Evolutionary conservation across 2,888 invertebrate genomes (phyloP).

Genomic region (Bombylius major): DNA sequence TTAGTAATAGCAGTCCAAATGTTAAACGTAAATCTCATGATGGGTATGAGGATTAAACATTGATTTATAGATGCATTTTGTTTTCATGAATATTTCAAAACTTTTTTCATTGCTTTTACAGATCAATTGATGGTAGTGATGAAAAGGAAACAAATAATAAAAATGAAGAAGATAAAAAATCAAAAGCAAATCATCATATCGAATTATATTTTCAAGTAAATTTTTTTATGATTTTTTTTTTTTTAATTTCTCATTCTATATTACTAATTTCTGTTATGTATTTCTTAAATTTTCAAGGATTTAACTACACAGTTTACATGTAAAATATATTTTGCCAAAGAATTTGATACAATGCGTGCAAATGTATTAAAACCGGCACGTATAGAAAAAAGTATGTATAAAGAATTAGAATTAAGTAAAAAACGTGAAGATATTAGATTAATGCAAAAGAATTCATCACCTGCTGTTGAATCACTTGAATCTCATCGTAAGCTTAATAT

Average conservation of each 20-base stretch:
- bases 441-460: conserved; percentile 24
- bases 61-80: no score
- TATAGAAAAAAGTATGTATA: conserved; percentile 25
- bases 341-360: conserved; percentile 69
- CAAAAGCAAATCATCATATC: conserved; percentile 34
- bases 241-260: conserved; percentile 27
- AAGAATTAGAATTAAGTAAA: conserved; percentile 26
- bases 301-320: conserved; percentile 72
- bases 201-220: conserved; percentile 42
- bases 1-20: conserved; percentile 25
- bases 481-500: no score
- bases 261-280: background rate
- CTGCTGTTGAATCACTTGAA: conserved; percentile 29
- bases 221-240: background rate
- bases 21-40: conserved; percentile 29
- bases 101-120: no score
- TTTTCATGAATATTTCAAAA: no score
- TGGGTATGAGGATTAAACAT: conserved; percentile 17
- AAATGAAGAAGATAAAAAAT: conserved; percentile 20
- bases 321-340: conserved; percentile 78
- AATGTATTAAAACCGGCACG: conserved; percentile 27
- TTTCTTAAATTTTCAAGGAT: conserved; percentile 31
- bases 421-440: conserved; percentile 31
- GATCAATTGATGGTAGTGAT: background rate
- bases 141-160: conserved; percentile 8